phyloP scores from a whole-genome alignment of 2,888 invertebrate species.

The Rhodophaea formosa region DNA sequence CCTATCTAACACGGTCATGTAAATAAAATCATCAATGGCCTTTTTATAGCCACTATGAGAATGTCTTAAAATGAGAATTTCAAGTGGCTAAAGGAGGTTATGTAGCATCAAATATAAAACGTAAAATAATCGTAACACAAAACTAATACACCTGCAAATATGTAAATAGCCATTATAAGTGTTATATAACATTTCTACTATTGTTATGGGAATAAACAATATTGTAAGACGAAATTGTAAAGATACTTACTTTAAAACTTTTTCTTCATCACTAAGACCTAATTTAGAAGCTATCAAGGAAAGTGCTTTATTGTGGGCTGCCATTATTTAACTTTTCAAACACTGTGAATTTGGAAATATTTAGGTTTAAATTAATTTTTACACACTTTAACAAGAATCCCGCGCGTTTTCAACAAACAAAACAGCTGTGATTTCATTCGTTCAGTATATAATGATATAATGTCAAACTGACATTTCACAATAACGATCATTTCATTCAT shows the following conservation, averaged over 20 bases:
- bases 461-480: neutral
- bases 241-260: conserved; percentile 57
- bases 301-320: conserved; percentile 55
- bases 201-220: too few relatives aligned
- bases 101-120: too few relatives aligned
- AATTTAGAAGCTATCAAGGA: conserved; percentile 62
- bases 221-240: neutral
- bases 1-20: neutral
- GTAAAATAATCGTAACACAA: too few relatives aligned
- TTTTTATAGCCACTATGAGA: too few relatives aligned
- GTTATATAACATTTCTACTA: too few relatives aligned
- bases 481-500: neutral
- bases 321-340: conserved; percentile 37
- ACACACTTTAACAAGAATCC: neutral
- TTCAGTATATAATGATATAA: neutral
- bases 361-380: neutral
- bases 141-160: too few relatives aligned
- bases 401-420: neutral
- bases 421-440: neutral
- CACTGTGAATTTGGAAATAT: neutral
- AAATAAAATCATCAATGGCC: neutral
- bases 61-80: too few relatives aligned
- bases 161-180: too few relatives aligned
- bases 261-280: conserved; percentile 60
- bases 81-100: too few relatives aligned